A percentile compares a stretch with the other conserved stretches of the same genome.
Conservation (phyloP, 2,888 invertebrate genomes). For the Rhingia campestris region DNA sequence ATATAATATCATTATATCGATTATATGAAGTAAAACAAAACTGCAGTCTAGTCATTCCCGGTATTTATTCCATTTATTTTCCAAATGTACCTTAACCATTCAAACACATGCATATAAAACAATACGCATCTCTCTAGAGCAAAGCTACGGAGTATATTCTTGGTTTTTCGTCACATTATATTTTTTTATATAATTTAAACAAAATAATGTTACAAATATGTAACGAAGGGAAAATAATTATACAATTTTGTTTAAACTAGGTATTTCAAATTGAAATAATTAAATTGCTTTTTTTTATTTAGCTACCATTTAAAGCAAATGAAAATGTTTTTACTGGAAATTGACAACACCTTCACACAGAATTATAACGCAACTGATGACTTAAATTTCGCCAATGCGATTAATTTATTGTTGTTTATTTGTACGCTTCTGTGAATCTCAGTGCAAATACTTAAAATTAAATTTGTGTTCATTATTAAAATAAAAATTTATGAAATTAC, state of each 20-base stretch:
- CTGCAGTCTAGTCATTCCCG: constrained; percentile 71
- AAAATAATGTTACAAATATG: not conserved
- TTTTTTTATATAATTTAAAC: constrained; percentile 7
- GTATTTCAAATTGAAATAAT: not conserved
- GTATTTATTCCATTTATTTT: constrained; percentile 71
- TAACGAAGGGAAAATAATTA: not conserved
- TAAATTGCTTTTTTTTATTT: not conserved
- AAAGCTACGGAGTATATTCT: constrained; percentile 52
- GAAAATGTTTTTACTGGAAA: not conserved
- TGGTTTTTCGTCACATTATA: constrained; percentile 29
- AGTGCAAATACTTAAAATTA: constrained; percentile 1
- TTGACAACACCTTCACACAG: not conserved
- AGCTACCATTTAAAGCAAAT: not conserved
- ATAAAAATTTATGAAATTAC: no score
- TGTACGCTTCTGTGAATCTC: constrained; percentile 2
- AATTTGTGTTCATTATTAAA: not conserved
- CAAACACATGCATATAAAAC: constrained; percentile 45
- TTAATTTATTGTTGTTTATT: not conserved
- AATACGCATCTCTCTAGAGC: constrained; percentile 50
- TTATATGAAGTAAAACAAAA: constrained; percentile 20
- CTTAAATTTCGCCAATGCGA: not conserved
- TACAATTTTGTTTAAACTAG: not conserved
- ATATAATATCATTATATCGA: constrained; percentile 12
- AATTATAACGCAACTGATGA: constrained; percentile 3
- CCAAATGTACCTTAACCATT: constrained; percentile 72